These are phyloP conservation scores for Ormyrus rosae DNA, from an alignment of 2,888 invertebrate species.

Conservation along the genomic window DNA sequence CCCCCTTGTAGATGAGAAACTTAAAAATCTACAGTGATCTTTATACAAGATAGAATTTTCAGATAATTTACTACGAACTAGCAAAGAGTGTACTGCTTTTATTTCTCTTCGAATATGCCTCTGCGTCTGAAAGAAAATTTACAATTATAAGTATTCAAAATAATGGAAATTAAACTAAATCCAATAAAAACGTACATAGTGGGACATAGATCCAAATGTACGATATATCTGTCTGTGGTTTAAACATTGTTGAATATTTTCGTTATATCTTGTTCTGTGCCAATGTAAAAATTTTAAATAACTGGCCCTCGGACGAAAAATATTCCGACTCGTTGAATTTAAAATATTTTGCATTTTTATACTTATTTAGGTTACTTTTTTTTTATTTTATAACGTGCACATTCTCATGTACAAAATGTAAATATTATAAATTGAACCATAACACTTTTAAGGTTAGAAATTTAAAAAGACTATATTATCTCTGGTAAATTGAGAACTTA, in stretches of 20 bases:
- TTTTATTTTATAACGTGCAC: neutral
- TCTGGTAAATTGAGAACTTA: neutral
- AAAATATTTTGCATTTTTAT: conserved; percentile 67
- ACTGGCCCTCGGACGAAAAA: conserved; percentile 58
- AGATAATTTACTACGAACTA: conserved; percentile 58
- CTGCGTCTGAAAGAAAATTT: conserved; percentile 62
- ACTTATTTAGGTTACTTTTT: neutral
- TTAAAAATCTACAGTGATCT: conserved; percentile 59
- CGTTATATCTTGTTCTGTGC: conserved; percentile 33
- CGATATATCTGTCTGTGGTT: conserved; percentile 43
- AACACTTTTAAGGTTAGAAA: conserved; percentile 48
- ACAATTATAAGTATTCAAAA: neutral
- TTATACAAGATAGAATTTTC: conserved; percentile 15
- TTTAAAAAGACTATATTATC: conserved; percentile 1
- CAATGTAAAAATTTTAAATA: conserved; percentile 55
- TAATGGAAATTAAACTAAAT: too few species aligned
- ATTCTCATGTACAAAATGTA: conserved; percentile 2
- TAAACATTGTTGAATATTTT: conserved; percentile 27
- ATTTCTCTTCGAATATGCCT: conserved; percentile 77
- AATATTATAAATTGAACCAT: conserved; percentile 15
- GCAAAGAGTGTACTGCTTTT: conserved; percentile 76
- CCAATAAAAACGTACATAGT: conserved; percentile 59
- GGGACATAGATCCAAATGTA: conserved; percentile 58
- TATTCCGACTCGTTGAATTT: conserved; percentile 61
- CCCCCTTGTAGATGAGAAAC: conserved; percentile 56